Base-by-base conservation (phyloP, 2,888 invertebrate genomes). In the Eupithecia centaureata region DNA sequence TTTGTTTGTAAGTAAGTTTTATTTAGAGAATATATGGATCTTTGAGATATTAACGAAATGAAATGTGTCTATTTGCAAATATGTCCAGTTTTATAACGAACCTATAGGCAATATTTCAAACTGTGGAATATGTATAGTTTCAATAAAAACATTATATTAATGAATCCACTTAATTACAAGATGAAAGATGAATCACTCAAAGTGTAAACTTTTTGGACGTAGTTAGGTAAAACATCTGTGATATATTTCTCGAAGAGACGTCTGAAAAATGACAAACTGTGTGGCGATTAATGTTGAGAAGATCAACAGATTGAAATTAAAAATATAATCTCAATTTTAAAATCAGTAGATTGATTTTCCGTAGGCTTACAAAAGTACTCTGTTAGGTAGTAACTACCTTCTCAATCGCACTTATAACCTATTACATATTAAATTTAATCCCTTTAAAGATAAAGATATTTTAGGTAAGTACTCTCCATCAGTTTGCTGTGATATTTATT, bases 401-500 rank as follows among this genome's bases (percentile, higher is more conserved):
- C 8, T 18, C 12, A 10, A 12, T 22, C 7, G 38, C 5, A n/a
- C n/a, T n/a, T n/a, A n/a, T n/a, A n/a, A n/a, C n/a, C n/a, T n/a
- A n/a, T n/a, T n/a, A n/a, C n/a, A n/a, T n/a, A n/a, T n/a, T n/a
- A n/a, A n/a, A n/a, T n/a, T n/a, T n/a, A n/a, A n/a, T n/a, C n/a
- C n/a, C n/a, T n/a, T n/a, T n/a, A n/a, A n/a, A n/a, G n/a, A n/a
- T n/a, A n/a, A n/a, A n/a, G n/a, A n/a, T n/a, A n/a, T n/a, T n/a
- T n/a, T n/a, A n/a, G n/a, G n/a, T n/a, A n/a, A n/a, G n/a, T n/a
- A n/a, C n/a, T n/a, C n/a, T 47, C 47, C 47, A 22, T 30, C n/a
- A 56, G 56, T 56, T 30, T n/a, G 18, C 28, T 30, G 30, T 56
- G 28, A 56, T 30, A 56, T 56, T n/a, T 28, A 56, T 56, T 56